Conservation (phyloP, 2,797 vertebrate genomes). For the Aeoliscus strigatus region DNA sequence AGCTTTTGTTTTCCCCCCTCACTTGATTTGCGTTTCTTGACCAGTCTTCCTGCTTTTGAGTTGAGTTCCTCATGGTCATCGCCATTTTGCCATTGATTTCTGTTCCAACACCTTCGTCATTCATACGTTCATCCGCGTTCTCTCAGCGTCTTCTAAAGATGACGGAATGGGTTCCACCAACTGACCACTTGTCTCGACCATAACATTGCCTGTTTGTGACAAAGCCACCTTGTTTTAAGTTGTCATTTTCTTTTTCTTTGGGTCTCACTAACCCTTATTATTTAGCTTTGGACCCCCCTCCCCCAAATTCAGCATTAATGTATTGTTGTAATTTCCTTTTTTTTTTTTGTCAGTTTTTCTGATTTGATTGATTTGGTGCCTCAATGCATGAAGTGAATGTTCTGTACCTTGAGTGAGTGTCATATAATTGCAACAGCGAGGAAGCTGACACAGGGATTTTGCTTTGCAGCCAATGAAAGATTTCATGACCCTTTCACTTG, state of each 20-base stretch:
- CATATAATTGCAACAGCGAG: conserved; percentile 46
- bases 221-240: conserved; percentile 46
- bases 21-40: conserved; percentile 88
- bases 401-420: conserved; percentile 57
- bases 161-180: conserved; percentile 67
- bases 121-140: conserved; percentile 77
- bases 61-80: conserved; percentile 74
- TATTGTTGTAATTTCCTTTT: conserved; percentile 47
- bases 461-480: conserved; percentile 38
- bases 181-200: conserved; percentile 64
- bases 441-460: conserved; percentile 75
- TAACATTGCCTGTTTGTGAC: conserved; percentile 65
- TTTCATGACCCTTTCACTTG: conserved; percentile 28
- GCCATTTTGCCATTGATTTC: conserved; percentile 66
- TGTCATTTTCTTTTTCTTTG: conserved; percentile 41
- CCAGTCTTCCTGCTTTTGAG: conserved; percentile 77
- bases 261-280: conserved; percentile 61
- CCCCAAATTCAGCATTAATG: conserved; percentile 52
- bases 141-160: conserved; percentile 68
- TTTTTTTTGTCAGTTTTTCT: conserved; percentile 58
- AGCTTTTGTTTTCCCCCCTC: conserved; percentile 79
- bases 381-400: conserved; percentile 73
- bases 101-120: conserved; percentile 67
- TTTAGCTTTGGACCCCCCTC: conserved; percentile 49
- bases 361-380: conserved; percentile 63